Conservation (phyloP, 2,888 invertebrate species). For the Brachyopa scutellaris region DNA sequence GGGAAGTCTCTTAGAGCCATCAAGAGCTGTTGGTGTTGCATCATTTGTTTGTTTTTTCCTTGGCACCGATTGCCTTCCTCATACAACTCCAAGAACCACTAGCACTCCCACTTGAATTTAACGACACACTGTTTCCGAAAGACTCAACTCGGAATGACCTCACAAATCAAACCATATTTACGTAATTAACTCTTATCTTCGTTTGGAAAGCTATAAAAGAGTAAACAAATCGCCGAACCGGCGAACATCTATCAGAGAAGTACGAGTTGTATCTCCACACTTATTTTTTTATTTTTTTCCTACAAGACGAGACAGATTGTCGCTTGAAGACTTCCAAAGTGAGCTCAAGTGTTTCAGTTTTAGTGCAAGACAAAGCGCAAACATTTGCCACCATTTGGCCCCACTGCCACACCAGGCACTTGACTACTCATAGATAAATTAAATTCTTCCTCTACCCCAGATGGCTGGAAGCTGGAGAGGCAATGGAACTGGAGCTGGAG, state of each 20-base stretch:
- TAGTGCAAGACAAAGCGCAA: not conserved
- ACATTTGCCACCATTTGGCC: conserved; percentile 23
- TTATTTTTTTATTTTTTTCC: conserved; percentile 35
- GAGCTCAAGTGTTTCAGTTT: conserved; percentile 24
- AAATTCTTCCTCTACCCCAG: conserved; percentile 34
- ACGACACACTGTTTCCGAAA: conserved; percentile 12
- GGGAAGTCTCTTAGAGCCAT: no score
- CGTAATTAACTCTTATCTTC: conserved; percentile 49
- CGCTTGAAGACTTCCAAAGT: conserved; percentile 28
- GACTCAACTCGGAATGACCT: conserved; percentile 20
- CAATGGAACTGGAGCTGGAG: no score
- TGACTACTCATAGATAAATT: conserved; percentile 38
- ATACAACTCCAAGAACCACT: no score
- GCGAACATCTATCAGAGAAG: conserved; percentile 34
- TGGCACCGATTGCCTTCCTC: no score
- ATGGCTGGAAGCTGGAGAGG: not conserved
- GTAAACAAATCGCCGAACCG: not conserved
- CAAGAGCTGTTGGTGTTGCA: no score
- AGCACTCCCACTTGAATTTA: conserved; percentile 26
- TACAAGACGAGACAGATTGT: conserved; percentile 5
- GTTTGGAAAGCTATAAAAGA: conserved; percentile 14
- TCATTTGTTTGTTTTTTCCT: no score
- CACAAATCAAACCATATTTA: conserved; percentile 46
- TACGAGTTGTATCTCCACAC: not conserved
- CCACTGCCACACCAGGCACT: conserved; percentile 46